Evolutionary conservation across 2,113 vertebrate genomes (phyloP).

Genomic region (Pleuronectes platessa): DNA sequence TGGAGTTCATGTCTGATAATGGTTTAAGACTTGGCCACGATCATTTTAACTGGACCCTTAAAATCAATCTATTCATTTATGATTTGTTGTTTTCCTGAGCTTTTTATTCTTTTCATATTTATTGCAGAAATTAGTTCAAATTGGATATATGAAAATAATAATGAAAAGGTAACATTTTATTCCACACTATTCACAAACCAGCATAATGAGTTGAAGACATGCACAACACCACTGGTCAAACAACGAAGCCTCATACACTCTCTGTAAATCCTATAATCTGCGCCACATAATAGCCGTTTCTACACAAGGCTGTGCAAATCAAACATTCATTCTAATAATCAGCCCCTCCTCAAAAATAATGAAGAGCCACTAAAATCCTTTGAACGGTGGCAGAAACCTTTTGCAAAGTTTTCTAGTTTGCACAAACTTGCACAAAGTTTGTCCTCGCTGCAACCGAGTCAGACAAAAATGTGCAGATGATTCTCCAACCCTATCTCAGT

Average conservation of each 20-base stretch:
- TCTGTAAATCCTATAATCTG: conserved; percentile 28
- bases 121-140: not conserved
- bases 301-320: conserved; percentile 18
- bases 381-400: conserved; percentile 18
- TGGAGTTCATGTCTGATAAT: too few relatives aligned
- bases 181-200: conserved; percentile 1
- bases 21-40: conserved; percentile 1
- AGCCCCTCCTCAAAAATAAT: conserved; percentile 1
- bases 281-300: conserved; percentile 24
- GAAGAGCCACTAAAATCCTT: conserved; percentile 6
- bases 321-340: conserved; percentile 23
- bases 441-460: not conserved
- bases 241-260: conserved; percentile 32
- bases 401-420: conserved; percentile 11
- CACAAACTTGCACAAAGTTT: conserved; percentile 22
- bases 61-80: not conserved
- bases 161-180: too few relatives aligned
- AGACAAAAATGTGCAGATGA: conserved; percentile 27
- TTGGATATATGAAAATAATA: too few relatives aligned
- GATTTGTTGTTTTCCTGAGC: not conserved
- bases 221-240: conserved; percentile 28
- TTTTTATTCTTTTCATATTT: not conserved
- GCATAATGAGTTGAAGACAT: conserved; percentile 20
- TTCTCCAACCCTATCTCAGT: conserved; percentile 27
- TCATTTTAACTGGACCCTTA: conserved; percentile 1